Evolutionary conservation across 92 coral and sea anemone genomes (phyloP), one percentile per base, ranked within the genome.

Genomic region (Desmophyllum pertusum): DNA sequence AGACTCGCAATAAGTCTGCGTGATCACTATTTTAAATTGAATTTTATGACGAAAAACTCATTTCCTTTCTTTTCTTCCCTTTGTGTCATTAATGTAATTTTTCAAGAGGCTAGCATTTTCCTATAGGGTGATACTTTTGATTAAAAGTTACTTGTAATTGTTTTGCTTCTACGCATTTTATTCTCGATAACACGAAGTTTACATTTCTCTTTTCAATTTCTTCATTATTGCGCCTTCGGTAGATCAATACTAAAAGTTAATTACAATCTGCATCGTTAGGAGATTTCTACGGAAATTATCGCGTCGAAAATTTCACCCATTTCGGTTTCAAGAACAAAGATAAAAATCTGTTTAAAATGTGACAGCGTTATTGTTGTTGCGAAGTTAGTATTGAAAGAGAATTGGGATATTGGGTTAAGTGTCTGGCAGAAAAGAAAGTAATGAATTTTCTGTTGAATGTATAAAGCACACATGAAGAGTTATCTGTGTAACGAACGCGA

Each of bases 261-360:
- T 82, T 73, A 71, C 23, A 42, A 39, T 82, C 39, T 23, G 23
- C 9, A 40, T 53, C 69, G 43, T 72, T 71, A 39, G 73, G n/a
- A n/a, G 79, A 82, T 72, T 57, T 82, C 66, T 71, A 61, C 10
- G 59, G 42, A 82, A 31, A 41, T 82, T 71, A 82, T 38, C 79
- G 39, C 6, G 18, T 57, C n/a, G 73, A 17, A 27, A 36, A 15
- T 17, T 57, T 21, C 17, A 17, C 37, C 42, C 35, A 41, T 50
- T 70, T 78, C 25, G 17, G 4, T 25, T 67, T 63, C 38, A 39
- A 38, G 55, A 11, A 78, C 64, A 57, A 17, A 78, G 71, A 78
- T 75, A 75, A 52, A 5, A 45, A 50, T 75, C 79, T 30, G 40
- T 50, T 75, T 53, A 36, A 48, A 27, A 19, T 31, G 71, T 53